Conservation (phyloP, 2,888 invertebrate genomes). For the Chirona hameri region DNA sequence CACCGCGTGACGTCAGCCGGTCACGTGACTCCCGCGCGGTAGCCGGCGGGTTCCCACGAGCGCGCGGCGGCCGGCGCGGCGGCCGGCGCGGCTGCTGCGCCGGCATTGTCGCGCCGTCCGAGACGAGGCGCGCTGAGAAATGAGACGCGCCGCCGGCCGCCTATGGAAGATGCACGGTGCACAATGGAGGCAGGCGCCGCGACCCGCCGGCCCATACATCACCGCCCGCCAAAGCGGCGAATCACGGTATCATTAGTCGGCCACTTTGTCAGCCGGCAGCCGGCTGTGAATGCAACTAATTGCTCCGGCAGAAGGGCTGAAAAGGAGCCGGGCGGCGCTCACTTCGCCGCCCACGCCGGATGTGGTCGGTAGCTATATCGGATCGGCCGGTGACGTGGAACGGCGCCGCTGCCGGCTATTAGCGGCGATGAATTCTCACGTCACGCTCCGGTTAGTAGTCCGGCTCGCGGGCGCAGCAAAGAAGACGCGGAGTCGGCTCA, state of each 20-base stretch:
- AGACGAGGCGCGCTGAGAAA: background rate
- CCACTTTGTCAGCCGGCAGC: background rate
- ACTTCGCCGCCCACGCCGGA: background rate
- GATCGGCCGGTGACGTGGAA: background rate
- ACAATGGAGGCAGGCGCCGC: slow-evolving; percentile 2
- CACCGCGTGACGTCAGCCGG: background rate
- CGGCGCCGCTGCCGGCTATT: background rate
- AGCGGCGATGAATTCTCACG: background rate
- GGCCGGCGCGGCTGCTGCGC: background rate
- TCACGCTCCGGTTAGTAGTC: background rate
- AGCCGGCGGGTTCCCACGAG: background rate
- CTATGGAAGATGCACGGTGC: background rate
- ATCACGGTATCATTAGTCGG: slow-evolving; percentile 1
- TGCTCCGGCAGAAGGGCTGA: background rate
- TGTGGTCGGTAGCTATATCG: background rate
- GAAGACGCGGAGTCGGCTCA: background rate
- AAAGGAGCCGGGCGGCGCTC: background rate
- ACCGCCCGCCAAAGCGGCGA: background rate
- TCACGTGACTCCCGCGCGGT: slow-evolving; percentile 5
- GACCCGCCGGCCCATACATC: background rate
- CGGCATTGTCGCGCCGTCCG: background rate
- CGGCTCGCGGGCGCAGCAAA: background rate
- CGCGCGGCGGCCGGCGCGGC: background rate
- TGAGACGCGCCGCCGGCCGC: background rate
- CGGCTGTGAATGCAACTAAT: slow-evolving; percentile 8